Conservation (phyloP, 1,140 invertebrate species). For the Triops longicaudatus region DNA sequence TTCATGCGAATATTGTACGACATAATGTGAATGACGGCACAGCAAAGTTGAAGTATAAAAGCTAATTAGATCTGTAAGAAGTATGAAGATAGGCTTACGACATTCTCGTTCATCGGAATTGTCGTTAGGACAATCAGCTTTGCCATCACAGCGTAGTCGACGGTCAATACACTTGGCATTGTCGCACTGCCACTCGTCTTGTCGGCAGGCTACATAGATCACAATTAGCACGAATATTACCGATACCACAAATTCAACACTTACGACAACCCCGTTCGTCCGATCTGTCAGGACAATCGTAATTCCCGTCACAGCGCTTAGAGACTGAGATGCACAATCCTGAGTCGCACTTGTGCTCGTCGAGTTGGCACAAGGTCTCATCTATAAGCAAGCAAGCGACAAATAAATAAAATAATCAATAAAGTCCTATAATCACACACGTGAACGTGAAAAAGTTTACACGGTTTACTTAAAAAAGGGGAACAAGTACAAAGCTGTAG, state of each 20-base stretch:
- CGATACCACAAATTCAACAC: constrained; percentile 34
- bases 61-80: neutral
- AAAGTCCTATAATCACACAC: constrained; percentile 28
- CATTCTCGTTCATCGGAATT: constrained; percentile 37
- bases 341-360: constrained; percentile 46
- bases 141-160: constrained; percentile 37
- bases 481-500: too few relatives aligned
- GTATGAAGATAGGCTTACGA: constrained; percentile 19
- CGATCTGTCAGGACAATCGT: constrained; percentile 61
- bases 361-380: constrained; percentile 33
- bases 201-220: neutral
- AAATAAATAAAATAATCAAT: constrained; percentile 36
- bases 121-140: constrained; percentile 37
- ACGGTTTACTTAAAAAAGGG: too few relatives aligned
- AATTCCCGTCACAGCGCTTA: constrained; percentile 55
- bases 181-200: constrained; percentile 35
- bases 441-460: constrained; percentile 49
- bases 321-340: constrained; percentile 47
- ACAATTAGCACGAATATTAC: neutral
- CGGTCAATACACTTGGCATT: constrained; percentile 37
- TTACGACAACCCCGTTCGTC: constrained; percentile 56
- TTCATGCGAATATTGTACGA: too few relatives aligned
- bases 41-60: neutral
- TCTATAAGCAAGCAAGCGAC: constrained; percentile 40
- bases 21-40: too few relatives aligned